Conservation (phyloP, 2,113 vertebrate species). For the Papio anubis region DNA sequence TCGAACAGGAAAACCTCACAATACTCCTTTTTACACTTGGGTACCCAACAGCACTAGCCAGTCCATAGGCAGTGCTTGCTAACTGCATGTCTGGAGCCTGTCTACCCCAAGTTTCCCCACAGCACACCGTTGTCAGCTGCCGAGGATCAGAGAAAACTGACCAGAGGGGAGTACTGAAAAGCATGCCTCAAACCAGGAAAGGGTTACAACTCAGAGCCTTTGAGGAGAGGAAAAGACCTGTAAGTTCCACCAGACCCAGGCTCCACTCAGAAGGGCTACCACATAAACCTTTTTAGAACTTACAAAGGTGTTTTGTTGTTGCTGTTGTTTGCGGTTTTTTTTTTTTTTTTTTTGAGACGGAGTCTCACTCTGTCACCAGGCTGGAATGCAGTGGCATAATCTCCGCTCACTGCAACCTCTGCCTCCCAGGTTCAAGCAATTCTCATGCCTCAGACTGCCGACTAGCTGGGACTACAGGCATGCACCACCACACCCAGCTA, state of each 20-base stretch:
- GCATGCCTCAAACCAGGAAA: not conserved
- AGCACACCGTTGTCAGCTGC: not conserved
- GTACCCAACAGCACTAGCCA: not conserved
- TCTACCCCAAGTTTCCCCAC: not conserved
- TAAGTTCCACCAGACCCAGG: not conserved
- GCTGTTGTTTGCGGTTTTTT: too few relatives aligned
- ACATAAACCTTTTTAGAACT: not conserved
- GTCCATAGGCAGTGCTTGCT: not conserved
- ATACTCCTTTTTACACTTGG: not conserved
- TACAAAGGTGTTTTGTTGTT: not conserved
- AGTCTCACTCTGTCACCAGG: too few relatives aligned
- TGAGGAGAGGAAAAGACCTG: not conserved
- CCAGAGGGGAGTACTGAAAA: not conserved
- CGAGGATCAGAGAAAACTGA: not conserved
- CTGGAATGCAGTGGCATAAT: too few relatives aligned
- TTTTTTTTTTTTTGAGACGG: too few relatives aligned
- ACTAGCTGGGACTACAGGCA: too few relatives aligned
- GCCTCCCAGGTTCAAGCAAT: too few relatives aligned
- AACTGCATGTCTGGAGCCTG: not conserved
- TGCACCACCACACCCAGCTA: too few relatives aligned
- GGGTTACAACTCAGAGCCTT: not conserved
- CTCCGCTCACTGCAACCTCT: too few relatives aligned
- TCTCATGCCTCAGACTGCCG: too few relatives aligned
- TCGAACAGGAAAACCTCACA: not conserved
- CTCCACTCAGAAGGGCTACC: not conserved